These are phyloP conservation scores for Lithobius niger DNA, from an alignment of 1,140 invertebrate species.

Conservation along the genomic window DNA sequence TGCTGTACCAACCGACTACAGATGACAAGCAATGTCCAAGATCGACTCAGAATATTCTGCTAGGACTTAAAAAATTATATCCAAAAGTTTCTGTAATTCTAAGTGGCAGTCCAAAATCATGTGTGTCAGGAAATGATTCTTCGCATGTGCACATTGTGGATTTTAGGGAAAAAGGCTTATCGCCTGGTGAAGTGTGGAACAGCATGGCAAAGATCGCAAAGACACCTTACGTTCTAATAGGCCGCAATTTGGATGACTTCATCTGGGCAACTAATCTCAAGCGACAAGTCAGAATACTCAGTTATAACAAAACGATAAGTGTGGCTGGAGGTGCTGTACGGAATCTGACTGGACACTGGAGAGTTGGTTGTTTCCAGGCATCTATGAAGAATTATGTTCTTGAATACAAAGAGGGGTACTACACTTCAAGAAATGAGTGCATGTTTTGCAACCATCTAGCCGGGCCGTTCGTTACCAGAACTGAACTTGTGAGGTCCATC, in stretches of 20 bases:
- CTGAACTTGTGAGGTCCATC: conserved; percentile 14
- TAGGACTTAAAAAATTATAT: neutral
- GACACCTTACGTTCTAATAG: conserved; percentile 26
- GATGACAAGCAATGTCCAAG: neutral
- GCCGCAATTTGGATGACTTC: conserved; percentile 16
- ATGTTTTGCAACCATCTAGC: conserved; percentile 26
- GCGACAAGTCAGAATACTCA: conserved; percentile 23
- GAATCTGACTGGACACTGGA: conserved; percentile 24
- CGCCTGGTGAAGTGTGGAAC: conserved; percentile 19
- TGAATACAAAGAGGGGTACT: conserved; percentile 23
- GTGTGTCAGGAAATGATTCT: neutral
- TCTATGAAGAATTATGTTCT: conserved; percentile 22
- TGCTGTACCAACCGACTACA: neutral
- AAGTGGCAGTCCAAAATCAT: neutral
- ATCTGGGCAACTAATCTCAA: conserved; percentile 17
- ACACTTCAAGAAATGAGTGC: conserved; percentile 23
- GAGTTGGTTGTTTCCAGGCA: conserved; percentile 24
- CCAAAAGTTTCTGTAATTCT: neutral
- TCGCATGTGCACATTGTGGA: neutral
- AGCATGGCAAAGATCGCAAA: conserved; percentile 13
- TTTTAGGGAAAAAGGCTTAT: neutral
- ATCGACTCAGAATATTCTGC: neutral
- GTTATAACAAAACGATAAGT: conserved; percentile 12
- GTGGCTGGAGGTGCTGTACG: conserved; percentile 22
- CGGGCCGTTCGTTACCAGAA: conserved; percentile 23